Conservation (phyloP, 2,797 vertebrate species). For the Hypotaenidia philippensis region DNA sequence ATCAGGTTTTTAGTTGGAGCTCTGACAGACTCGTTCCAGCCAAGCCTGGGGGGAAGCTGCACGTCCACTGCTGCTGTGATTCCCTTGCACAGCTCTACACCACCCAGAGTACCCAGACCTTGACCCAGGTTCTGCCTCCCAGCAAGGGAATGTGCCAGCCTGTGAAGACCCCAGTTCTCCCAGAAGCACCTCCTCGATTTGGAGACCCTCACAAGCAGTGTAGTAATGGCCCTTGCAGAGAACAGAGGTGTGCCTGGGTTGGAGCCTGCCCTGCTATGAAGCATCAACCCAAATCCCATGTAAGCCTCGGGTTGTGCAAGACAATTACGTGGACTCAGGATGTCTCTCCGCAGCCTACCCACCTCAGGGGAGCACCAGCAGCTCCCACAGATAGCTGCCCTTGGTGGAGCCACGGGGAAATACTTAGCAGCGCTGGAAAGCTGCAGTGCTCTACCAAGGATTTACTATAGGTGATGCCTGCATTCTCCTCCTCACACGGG, state of each 20-base stretch:
- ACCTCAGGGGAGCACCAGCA: not conserved
- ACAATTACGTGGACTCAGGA: not conserved
- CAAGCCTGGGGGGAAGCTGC: not conserved
- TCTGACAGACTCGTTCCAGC: not conserved
- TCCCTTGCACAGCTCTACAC: not conserved
- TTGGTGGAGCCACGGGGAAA: not conserved
- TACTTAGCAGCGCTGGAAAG: not conserved
- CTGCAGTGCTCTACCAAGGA: not conserved
- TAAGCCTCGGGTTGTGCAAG: not conserved
- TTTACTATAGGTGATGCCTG: not conserved
- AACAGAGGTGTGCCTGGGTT: not conserved
- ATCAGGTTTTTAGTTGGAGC: not conserved
- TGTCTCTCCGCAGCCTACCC: not conserved
- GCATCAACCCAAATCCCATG: not conserved
- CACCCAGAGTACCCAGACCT: not conserved
- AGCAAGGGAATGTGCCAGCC: not conserved
- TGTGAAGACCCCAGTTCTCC: not conserved
- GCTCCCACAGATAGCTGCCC: not conserved
- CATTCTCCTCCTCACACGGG: not conserved
- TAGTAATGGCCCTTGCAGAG: fast-evolving
- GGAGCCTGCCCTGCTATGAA: not conserved
- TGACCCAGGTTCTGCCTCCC: not conserved
- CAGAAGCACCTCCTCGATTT: not conserved
- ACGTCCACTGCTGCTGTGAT: fast-evolving
- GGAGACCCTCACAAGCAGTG: fast-evolving